Evolutionary conservation across 2,888 invertebrate genomes (phyloP), one percentile per base, ranked within the genome.

Genomic region (Chirona hameri): DNA sequence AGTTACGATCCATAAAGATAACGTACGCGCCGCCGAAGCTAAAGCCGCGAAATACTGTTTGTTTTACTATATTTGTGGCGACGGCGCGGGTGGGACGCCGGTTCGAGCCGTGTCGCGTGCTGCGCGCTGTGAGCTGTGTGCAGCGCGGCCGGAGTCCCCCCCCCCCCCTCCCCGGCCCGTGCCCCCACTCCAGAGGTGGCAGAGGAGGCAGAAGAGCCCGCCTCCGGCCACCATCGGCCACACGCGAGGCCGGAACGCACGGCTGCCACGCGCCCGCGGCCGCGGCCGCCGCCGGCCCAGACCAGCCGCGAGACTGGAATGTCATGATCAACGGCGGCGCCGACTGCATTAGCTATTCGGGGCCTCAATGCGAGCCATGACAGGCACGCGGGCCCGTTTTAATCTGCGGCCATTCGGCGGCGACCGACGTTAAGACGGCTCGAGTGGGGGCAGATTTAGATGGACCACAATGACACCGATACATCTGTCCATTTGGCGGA

Each of bases 391-490:
- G 76, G 39, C 39, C 39, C 39, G 76, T 15, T 39, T 24, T 39
- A 76, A 76, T 76, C 76, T 76, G 76, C 39, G 4, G 39, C 76
- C 9, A 27, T 24, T 39, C 27, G 69, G 29, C 0, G 10, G 29
- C 18, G 12, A 12, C 31, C 24, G 76, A 76, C 76, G 39, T 21
- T 76, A 76, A 76, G 76, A 31, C 21, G 76, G 39, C 39, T 76
- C 39, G 21, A 76, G 76, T 27, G 76, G 39, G 24, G 18, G 39
- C 76, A 76, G 76, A 76, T 76, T 76, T 76, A 76, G 76, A 76
- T 76, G 76, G 76, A 29, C 76, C 76, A 76, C 76, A 76, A 76
- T 76, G 76, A 39, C 76, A 76, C 76, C 76, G 76, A 76, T 76
- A 76, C 18, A 39, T 31, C 76, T 39, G 76, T 31, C 76, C 21